Evolutionary conservation across 2,888 invertebrate genomes (phyloP).

Genomic region (Dyspetes luteomarginatus): DNA sequence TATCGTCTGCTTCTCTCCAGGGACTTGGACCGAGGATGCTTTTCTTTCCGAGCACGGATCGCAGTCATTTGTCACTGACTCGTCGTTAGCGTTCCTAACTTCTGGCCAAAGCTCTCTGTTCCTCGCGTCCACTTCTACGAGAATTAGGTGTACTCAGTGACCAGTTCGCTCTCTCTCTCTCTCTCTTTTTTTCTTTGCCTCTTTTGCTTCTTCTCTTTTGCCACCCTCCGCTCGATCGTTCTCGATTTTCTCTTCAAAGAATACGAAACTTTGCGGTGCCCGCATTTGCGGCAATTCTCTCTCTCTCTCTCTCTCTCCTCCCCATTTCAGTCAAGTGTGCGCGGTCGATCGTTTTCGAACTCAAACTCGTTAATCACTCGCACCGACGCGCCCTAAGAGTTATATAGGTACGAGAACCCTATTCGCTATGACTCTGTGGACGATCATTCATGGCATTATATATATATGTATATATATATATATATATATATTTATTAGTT

Average conservation of each 20-base stretch:
- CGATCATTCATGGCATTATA: conserved; percentile 1
- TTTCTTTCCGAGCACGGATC: conserved; percentile 60
- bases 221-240: conserved; percentile 54
- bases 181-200: neutral
- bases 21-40: conserved; percentile 43
- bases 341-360: conserved; percentile 57
- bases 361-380: conserved; percentile 61
- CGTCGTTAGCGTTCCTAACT: conserved; percentile 66
- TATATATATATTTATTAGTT: neutral
- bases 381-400: neutral
- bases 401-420: neutral
- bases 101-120: conserved; percentile 54
- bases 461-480: neutral
- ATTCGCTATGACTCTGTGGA: neutral
- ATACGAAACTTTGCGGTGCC: conserved; percentile 45
- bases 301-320: conserved; percentile 13
- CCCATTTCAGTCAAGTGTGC: too few species aligned
- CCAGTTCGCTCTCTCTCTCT: conserved; percentile 7
- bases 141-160: conserved; percentile 55
- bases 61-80: conserved; percentile 65
- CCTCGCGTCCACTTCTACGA: conserved; percentile 43
- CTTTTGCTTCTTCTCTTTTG: conserved; percentile 12
- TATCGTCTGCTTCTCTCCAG: conserved; percentile 44
- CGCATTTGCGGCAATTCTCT: conserved; percentile 19
- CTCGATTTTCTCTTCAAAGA: conserved; percentile 36